Base-by-base conservation (phyloP, 2,113 vertebrate species). In the Chionodraco myersi region DNA sequence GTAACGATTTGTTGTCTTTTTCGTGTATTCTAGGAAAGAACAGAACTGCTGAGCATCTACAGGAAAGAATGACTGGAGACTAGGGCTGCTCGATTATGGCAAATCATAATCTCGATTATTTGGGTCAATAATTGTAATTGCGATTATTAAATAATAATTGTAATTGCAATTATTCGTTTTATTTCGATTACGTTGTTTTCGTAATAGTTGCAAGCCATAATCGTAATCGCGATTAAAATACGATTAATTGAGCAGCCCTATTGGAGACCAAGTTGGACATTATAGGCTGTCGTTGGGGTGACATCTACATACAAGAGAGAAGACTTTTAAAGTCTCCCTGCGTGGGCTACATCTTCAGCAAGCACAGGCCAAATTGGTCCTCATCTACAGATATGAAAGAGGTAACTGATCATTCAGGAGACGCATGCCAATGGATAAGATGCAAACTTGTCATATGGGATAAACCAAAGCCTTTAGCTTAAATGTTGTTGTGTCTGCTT, bases 381-480 rank as follows among this genome's bases (percentile, higher is more conserved):
- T 51, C 1, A 10, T 68, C 58, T 53, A 72, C 18, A 8, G 6
- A 57, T 9, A 53, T 18, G 60, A 49, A n/a, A 61, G 10, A 15
- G 15, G 44, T 12, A 34, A 66, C 18, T 21, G 69, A 41, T 66
- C 54, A 5, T 4, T 64, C 3, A 44, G 10, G 61, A 80, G 72
- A 58, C 56, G 36, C 73, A 83, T 83, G 79, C 72, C 59, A 52
- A 15, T 69, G 52, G 57, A 59, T 16, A 10, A 14, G 71, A 81
- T 47, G 69, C 82, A 86, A 49, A 61, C 73, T 65, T 11, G 4
- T 82, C 83, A 89, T 75, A 79, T 79, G 82, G 85, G 84, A 75
- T 26, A 59, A 84, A 80, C 81, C 1, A 53, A 10, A 63, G 47
- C 3, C 11, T 48, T 65, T 21, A 16, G 44, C 1, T 36, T 49